A percentile compares a stretch with the other conserved stretches of the same genome.
These are phyloP conservation scores for Otolemur crassicaudatus DNA, from an alignment of 2,797 vertebrate species.

Conservation along the genomic window DNA sequence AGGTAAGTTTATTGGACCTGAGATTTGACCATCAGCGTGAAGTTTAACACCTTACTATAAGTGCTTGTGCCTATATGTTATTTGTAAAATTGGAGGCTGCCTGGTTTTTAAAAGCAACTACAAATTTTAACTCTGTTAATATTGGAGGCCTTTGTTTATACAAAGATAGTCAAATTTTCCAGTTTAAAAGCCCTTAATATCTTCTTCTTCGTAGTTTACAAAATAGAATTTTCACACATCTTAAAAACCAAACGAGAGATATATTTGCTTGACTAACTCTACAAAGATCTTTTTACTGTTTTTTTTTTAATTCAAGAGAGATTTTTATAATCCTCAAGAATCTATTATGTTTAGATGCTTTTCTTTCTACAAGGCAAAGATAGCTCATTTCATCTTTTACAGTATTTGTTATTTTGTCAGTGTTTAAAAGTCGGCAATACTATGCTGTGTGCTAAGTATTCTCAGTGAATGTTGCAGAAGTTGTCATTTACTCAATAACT, in stretches of 20 bases:
- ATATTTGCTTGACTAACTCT: slow-evolving; percentile 26
- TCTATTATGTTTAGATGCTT: neutral
- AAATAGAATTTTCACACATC: slow-evolving; percentile 15
- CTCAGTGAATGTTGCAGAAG: neutral
- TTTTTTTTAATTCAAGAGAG: slow-evolving; percentile 29
- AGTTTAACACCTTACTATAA: slow-evolving; percentile 48
- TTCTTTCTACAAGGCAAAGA: neutral
- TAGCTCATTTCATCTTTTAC: slow-evolving; percentile 14
- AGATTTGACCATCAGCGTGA: slow-evolving; percentile 50
- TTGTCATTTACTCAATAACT: neutral
- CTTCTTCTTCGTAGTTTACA: neutral
- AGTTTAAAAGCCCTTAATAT: neutral
- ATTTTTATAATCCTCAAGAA: neutral
- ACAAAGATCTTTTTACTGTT: neutral
- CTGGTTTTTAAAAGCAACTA: slow-evolving; percentile 52
- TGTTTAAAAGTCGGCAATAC: neutral
- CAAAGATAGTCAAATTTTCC: slow-evolving; percentile 9
- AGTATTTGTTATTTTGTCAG: neutral
- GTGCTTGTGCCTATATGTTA: neutral
- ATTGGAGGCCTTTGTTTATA: slow-evolving; percentile 37
- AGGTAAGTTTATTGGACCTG: slow-evolving; percentile 19
- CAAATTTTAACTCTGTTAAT: slow-evolving; percentile 42
- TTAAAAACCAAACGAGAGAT: slow-evolving; percentile 45
- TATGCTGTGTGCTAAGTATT: slow-evolving; percentile 4
- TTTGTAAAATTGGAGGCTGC: neutral